phyloP scores from a whole-genome alignment of 2,888 invertebrate genomes.

The Melanargia galathea region DNA sequence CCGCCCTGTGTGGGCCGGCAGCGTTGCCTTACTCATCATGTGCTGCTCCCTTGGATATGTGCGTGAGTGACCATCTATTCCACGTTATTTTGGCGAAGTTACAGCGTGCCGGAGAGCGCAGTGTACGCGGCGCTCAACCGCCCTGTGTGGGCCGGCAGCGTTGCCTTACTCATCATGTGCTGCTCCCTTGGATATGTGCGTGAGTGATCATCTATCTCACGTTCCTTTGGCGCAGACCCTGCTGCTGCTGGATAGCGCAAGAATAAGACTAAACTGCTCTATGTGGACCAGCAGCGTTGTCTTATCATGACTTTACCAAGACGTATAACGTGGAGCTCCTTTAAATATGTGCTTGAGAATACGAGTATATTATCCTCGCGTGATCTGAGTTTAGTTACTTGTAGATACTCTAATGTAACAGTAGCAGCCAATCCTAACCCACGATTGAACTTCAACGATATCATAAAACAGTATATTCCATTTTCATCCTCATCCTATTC shows the following conservation, averaged over 20 bases:
- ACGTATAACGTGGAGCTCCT: constrained; percentile 61
- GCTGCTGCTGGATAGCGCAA: constrained; percentile 76
- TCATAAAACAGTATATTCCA: too few relatives aligned
- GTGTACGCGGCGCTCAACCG: constrained; percentile 82
- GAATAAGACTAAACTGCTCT: constrained; percentile 81
- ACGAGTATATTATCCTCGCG: constrained; percentile 64
- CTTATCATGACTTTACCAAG: constrained; percentile 63
- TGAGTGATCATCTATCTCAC: constrained; percentile 72
- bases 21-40: constrained; percentile 72
- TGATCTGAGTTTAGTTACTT: too few relatives aligned
- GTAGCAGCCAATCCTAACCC: too few relatives aligned
- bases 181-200: constrained; percentile 80
- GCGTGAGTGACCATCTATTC: constrained; percentile 69
- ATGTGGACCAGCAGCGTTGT: constrained; percentile 79
- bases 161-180: constrained; percentile 72
- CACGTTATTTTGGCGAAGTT: constrained; percentile 76
- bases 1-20: constrained; percentile 79
- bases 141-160: constrained; percentile 79
- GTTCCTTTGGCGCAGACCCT: constrained; percentile 77
- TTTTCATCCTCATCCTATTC: too few relatives aligned
- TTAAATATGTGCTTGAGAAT: constrained; percentile 80
- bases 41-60: constrained; percentile 79
- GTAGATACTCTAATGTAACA: too few relatives aligned
- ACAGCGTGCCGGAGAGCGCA: constrained; percentile 77
- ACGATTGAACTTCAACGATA: too few relatives aligned